These are phyloP conservation scores for Ophthalmolycus amberensis DNA, from an alignment of 2,113 vertebrate species.

Conservation along the genomic window DNA sequence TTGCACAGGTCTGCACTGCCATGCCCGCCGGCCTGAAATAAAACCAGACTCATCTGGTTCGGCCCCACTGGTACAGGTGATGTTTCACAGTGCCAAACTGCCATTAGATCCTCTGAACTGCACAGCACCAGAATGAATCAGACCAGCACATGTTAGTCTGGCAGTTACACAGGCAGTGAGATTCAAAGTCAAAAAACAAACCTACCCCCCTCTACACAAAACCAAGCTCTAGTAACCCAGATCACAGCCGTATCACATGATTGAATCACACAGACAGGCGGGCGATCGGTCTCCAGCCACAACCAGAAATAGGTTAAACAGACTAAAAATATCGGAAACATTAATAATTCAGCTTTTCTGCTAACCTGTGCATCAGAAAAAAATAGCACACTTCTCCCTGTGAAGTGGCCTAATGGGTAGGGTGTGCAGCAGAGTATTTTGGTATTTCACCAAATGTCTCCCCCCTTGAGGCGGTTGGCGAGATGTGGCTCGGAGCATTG, in stretches of 20 bases:
- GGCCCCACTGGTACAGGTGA: conserved; percentile 36
- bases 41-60: conserved; percentile 68
- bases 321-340: conserved; percentile 84
- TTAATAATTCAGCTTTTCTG: conserved; percentile 83
- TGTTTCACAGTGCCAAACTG: conserved; percentile 35
- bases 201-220: conserved; percentile 23
- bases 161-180: background rate
- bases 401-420: conserved; percentile 67
- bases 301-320: conserved; percentile 85
- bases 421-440: conserved; percentile 60
- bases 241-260: conserved; percentile 79
- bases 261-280: conserved; percentile 77
- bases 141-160: conserved; percentile 14
- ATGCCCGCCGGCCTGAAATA: conserved; percentile 51
- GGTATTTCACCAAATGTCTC: conserved; percentile 45
- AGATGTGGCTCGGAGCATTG: conserved; percentile 20
- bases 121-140: conserved; percentile 21
- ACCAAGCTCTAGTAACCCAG: conserved; percentile 79
- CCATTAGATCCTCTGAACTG: conserved; percentile 44
- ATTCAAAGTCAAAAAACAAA: conserved; percentile 35
- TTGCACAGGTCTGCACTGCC: conserved; percentile 36
- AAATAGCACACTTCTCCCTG: conserved; percentile 74
- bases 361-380: conserved; percentile 79
- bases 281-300: conserved; percentile 79
- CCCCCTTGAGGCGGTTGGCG: conserved; percentile 10